Percentiles rank a stretch among this genome's conserved stretches.
Conservation (phyloP, 2,888 invertebrate genomes). For the Acanthoscelides obtectus region DNA sequence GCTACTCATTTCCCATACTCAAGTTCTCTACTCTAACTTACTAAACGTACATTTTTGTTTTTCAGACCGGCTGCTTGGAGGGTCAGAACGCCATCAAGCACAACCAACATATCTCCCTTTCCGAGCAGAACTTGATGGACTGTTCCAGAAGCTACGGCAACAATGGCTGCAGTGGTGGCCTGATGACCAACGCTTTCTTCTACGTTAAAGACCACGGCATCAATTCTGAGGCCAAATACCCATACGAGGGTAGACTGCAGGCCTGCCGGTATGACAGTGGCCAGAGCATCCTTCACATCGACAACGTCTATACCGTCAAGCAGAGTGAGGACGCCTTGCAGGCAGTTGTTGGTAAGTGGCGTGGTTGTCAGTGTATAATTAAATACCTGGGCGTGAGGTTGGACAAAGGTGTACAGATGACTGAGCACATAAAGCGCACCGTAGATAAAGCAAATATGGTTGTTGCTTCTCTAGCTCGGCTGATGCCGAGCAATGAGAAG, state of each 20-base stretch:
- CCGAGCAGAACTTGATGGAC: constrained; percentile 77
- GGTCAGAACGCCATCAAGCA: constrained; percentile 80
- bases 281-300: constrained; percentile 1
- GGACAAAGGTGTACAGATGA: too few relatives aligned
- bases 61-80: constrained; percentile 80
- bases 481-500: too few relatives aligned
- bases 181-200: constrained; percentile 70
- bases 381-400: too few relatives aligned
- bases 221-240: constrained; percentile 78
- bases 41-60: not conserved
- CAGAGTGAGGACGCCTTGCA: not conserved
- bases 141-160: constrained; percentile 66
- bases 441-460: too few relatives aligned
- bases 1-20: too few relatives aligned
- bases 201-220: constrained; percentile 76
- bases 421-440: too few relatives aligned
- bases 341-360: not conserved
- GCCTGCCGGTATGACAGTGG: constrained; percentile 3
- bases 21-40: too few relatives aligned
- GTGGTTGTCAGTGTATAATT: not conserved
- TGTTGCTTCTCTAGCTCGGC: too few relatives aligned
- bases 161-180: constrained; percentile 79
- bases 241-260: constrained; percentile 51
- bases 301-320: not conserved
- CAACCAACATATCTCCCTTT: constrained; percentile 76